Base-by-base conservation (phyloP, 2,888 invertebrate species). In the Caenorhabditis macrosperma region DNA sequence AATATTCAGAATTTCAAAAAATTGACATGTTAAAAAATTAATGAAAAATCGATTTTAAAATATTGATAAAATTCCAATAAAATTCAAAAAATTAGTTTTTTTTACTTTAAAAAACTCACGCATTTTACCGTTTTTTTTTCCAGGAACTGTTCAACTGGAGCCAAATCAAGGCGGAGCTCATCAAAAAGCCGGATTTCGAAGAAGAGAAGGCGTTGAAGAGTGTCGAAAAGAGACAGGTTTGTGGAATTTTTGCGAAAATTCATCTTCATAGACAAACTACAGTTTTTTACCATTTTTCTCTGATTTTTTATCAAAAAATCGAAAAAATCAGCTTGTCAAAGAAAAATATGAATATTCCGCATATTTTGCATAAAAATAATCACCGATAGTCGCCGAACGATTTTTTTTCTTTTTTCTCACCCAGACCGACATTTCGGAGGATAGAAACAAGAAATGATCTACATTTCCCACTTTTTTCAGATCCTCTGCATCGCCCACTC, bases 401-500 rank as follows among this genome's bases (percentile, higher is more conserved):
- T n/a, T n/a, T n/a, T n/a, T n/a, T n/a, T n/a, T n/a, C n/a, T n/a
- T n/a, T n/a, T n/a, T n/a, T n/a, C n/a, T n/a, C n/a, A n/a, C n/a
- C n/a, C n/a, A n/a, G n/a, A n/a, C n/a, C n/a, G n/a, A n/a, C n/a
- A n/a, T n/a, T n/a, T n/a, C n/a, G n/a, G n/a, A n/a, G n/a, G n/a
- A n/a, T n/a, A n/a, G n/a, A n/a, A n/a, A n/a, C n/a, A n/a, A n/a
- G n/a, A n/a, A n/a, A n/a, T n/a, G n/a, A n/a, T n/a, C n/a, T n/a
- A n/a, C n/a, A n/a, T n/a, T n/a, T n/a, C n/a, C n/a, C 30, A 30
- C 17, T 6, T 28, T n/a, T 28, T 82, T 24, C 46, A 85, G 85
- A 68, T 75, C 33, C 54, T 84, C 2, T 84, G 85, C 30, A 7
- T 78, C 0, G 67, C 72, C 10, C 66, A 68, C 30, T 78, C 78